These are phyloP conservation scores for Centropus unirufus DNA, from an alignment of 2,113 vertebrate species.

Conservation along the genomic window DNA sequence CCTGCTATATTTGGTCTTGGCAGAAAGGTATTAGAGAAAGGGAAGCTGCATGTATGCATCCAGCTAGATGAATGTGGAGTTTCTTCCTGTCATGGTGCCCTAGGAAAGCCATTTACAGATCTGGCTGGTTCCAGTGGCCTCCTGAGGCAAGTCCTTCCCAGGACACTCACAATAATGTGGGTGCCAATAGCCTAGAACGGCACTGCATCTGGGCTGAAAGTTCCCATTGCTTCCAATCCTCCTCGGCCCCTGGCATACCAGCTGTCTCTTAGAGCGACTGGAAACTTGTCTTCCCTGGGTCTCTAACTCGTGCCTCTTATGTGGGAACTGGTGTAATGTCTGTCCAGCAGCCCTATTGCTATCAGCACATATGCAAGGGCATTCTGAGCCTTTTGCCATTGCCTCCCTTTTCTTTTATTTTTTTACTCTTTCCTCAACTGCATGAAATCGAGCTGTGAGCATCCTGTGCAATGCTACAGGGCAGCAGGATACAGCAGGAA, in stretches of 20 bases:
- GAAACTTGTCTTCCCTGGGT: neutral
- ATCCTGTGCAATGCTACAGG: neutral
- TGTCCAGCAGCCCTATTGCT: neutral
- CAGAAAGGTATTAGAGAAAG: neutral
- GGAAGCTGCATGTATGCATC: neutral
- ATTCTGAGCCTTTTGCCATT: neutral
- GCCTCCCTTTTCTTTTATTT: neutral
- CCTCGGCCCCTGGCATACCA: neutral
- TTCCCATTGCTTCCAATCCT: neutral
- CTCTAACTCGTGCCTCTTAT: neutral
- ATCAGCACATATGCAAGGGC: accelerated
- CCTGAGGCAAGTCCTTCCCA: neutral
- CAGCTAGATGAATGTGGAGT: neutral
- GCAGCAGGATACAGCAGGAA: neutral
- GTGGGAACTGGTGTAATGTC: neutral
- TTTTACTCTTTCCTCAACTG: neutral
- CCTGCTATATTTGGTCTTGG: neutral
- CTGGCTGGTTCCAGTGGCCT: neutral
- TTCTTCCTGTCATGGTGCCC: neutral
- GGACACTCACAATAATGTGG: neutral
- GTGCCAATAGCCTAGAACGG: neutral
- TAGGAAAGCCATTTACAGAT: neutral
- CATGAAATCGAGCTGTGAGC: neutral
- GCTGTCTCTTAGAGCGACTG: neutral
- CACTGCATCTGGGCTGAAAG: neutral